These are phyloP conservation scores for Oxyscelio sp. DNA, from an alignment of 2,888 invertebrate genomes.

Conservation along the genomic window DNA sequence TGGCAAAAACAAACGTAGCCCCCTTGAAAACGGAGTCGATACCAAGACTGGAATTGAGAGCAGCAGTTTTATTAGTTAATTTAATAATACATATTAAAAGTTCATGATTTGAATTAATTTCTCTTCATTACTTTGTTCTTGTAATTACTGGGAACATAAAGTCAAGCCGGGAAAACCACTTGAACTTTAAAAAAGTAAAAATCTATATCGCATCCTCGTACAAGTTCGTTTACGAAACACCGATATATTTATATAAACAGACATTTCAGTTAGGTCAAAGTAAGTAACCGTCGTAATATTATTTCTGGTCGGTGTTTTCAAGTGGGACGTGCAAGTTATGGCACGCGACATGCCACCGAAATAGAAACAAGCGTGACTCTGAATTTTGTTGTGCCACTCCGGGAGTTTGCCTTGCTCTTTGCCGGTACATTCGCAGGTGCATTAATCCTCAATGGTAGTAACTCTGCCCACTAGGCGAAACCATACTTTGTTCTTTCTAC, in stretches of 20 bases:
- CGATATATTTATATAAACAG: not conserved
- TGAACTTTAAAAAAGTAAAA: not conserved
- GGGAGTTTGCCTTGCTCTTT: conserved; percentile 35
- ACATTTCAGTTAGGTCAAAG: not conserved
- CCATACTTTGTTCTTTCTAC: conserved; percentile 1
- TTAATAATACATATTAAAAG: no score
- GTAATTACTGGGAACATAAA: no score
- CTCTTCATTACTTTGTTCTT: no score
- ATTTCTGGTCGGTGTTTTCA: conserved; percentile 56
- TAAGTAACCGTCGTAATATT: conserved; percentile 36
- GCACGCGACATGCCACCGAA: conserved; percentile 60
- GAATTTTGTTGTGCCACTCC: conserved; percentile 27
- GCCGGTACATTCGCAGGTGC: not conserved
- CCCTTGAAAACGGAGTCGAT: no score
- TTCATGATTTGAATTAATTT: no score
- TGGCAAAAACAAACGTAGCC: no score
- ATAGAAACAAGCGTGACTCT: conserved; percentile 43
- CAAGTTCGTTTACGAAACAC: not conserved
- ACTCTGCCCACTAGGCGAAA: not conserved
- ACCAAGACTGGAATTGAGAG: no score
- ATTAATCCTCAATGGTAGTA: conserved; percentile 12
- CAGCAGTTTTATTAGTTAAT: no score
- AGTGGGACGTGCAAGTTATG: conserved; percentile 37
- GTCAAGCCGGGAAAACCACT: no score
- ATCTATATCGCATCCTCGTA: not conserved